These are phyloP conservation scores for Brachypodius melanocephalos DNA, from an alignment of 2,113 vertebrate genomes.

Conservation along the genomic window DNA sequence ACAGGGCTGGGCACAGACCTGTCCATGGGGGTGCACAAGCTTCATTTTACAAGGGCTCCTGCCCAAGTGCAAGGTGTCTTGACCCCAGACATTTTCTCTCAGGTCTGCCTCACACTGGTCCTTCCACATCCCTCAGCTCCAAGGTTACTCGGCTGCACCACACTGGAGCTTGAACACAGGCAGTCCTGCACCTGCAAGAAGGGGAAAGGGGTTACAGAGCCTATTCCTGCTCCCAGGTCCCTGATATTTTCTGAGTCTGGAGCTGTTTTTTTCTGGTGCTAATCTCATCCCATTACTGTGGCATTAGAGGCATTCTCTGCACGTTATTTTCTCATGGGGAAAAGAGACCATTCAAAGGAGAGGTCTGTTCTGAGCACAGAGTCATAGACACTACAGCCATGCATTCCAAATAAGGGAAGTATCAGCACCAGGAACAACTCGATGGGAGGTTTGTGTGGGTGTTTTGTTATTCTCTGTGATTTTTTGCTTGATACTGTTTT, in stretches of 20 bases:
- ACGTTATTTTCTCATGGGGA: not conserved
- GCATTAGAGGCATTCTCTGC: not conserved
- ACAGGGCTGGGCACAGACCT: not conserved
- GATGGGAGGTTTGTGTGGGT: not conserved
- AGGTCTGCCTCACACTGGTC: not conserved
- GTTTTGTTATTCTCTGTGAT: not conserved
- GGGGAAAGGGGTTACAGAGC: not conserved
- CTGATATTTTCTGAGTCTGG: not conserved
- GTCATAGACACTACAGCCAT: not conserved
- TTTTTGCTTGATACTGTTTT: constrained; percentile 15
- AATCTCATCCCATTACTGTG: fast-evolving
- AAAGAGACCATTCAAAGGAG: not conserved
- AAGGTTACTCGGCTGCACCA: fast-evolving
- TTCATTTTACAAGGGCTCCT: not conserved
- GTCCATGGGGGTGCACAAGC: fast-evolving
- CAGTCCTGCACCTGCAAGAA: not conserved
- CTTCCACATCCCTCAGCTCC: fast-evolving
- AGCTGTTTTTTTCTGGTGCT: not conserved
- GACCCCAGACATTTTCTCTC: not conserved
- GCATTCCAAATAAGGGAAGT: not conserved
- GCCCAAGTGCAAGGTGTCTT: not conserved
- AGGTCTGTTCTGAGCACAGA: not conserved
- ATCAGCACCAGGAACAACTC: not conserved
- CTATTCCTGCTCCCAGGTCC: not conserved
- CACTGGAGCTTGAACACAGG: fast-evolving